Evolutionary conservation across 2,113 vertebrate species (phyloP), one percentile per base, ranked within the genome.

Genomic region (Mirza zaza): DNA sequence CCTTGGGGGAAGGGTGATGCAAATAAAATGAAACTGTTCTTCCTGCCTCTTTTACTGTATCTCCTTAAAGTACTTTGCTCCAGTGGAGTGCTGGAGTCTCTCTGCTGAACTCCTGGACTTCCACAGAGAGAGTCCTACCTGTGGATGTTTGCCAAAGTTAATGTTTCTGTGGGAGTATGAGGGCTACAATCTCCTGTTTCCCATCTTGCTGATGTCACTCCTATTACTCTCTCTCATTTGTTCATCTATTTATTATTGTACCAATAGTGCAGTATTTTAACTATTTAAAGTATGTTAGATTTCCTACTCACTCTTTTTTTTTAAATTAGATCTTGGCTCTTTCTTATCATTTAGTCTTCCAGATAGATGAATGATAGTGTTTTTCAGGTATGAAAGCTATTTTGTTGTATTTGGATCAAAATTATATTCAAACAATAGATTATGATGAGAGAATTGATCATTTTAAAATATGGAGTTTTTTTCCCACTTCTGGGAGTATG

Each of bases 391-490:
- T 82, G 59, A 91, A 95, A 91, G 91, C 34, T 85, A 50, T 42
- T 90, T 25, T 52, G 15, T 57, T 85, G 39, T 4, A 76, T 76
- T 42, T 61, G 29, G 36, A 52, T 50, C 20, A 71, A 82, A 94
- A 76, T 87, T 55, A 55, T 39, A 89, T 94, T 81, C 90, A 82
- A 94, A 79, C 90, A 80, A 81, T 5, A 87, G 23, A 29, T 87
- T 90, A 36, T 29, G 3, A 5, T 61, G 29, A 94, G 14, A 18
- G 7, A 82, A 77, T 20, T 52, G 23, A 32, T 73, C 20, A 27
- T 79, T 90, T 67, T 36, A 89, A 91, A 94, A 95, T 63, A 17
- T 9, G 34, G 8, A 27, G 6, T 59, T 55, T 55, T 55, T 55
- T 55, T 50, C 75, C 63, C 5, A 20, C 25, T 12, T 7, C 25